These are phyloP conservation scores for Cardiocondyla obscurior DNA, from an alignment of 1,140 invertebrate species.

Conservation along the genomic window DNA sequence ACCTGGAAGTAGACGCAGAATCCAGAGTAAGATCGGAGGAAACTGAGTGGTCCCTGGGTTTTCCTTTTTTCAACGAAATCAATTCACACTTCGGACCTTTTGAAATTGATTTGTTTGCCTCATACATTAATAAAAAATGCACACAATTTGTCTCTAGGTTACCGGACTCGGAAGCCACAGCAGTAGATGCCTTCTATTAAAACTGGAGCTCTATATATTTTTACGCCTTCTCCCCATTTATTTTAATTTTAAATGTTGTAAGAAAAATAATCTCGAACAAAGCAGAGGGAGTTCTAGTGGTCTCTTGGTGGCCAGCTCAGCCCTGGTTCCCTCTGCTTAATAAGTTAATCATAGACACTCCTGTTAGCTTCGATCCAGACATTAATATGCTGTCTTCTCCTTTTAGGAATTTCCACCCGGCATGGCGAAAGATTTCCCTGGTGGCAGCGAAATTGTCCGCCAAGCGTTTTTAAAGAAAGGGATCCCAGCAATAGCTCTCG, in stretches of 20 bases:
- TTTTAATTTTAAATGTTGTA: background rate
- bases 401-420: background rate
- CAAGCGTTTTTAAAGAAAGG: background rate
- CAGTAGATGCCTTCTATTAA: constrained; percentile 5
- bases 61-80: background rate
- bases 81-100: background rate
- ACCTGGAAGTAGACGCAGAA: background rate
- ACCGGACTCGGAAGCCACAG: background rate
- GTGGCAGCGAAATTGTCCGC: constrained; percentile 2
- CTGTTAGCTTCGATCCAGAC: background rate
- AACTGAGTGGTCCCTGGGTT: background rate
- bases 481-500: background rate
- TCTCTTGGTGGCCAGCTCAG: constrained; percentile 5
- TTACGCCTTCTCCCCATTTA: constrained; percentile 26
- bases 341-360: background rate
- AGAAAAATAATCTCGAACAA: background rate
- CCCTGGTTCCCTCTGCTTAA: constrained; percentile 19
- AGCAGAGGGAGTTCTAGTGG: background rate
- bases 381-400: background rate
- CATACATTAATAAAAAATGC: constrained; percentile 5
- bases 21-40: background rate
- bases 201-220: background rate
- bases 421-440: background rate
- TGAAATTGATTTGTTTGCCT: constrained; percentile 24
- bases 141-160: background rate